A percentile compares a stretch with the other conserved stretches of the same genome.
Evolutionary conservation across 1,140 invertebrate genomes (phyloP).

Genomic region (Delia radicum): DNA sequence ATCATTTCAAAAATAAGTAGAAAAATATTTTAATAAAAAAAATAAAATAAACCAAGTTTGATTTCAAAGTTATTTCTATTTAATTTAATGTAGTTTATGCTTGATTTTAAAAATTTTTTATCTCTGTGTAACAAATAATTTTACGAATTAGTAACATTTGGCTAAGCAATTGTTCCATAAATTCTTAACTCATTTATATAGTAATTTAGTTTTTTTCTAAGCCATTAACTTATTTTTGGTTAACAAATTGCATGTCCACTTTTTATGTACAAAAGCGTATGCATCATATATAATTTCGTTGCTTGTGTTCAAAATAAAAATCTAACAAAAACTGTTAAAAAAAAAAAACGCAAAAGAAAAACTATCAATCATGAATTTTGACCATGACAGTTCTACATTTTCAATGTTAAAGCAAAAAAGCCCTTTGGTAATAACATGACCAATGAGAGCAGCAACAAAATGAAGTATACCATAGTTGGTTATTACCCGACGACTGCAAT

Average conservation of each 20-base stretch:
- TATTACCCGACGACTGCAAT: not conserved
- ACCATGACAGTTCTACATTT: not conserved
- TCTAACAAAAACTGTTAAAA: not conserved
- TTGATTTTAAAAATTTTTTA: no score
- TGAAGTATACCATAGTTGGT: not conserved
- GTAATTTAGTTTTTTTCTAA: not conserved
- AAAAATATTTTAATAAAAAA: no score
- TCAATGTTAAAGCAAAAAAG: not conserved
- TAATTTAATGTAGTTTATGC: no score
- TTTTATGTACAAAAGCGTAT: no score
- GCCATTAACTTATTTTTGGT: not conserved
- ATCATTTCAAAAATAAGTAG: no score
- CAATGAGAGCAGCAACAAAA: not conserved
- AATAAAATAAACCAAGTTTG: no score
- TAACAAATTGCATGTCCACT: not conserved
- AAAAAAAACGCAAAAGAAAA: not conserved
- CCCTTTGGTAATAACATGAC: not conserved
- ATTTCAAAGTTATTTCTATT: no score
- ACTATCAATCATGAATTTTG: conserved; percentile 1
- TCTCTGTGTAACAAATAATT: no score
- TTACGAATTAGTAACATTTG: no score
- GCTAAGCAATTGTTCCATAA: not conserved
- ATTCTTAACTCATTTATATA: not conserved
- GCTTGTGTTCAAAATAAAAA: no score
- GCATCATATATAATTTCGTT: not conserved